Evolutionary conservation across 2,797 vertebrate genomes (phyloP), one percentile per base, ranked within the genome.

Genomic region (Sternarchorhynchus goeldii): DNA sequence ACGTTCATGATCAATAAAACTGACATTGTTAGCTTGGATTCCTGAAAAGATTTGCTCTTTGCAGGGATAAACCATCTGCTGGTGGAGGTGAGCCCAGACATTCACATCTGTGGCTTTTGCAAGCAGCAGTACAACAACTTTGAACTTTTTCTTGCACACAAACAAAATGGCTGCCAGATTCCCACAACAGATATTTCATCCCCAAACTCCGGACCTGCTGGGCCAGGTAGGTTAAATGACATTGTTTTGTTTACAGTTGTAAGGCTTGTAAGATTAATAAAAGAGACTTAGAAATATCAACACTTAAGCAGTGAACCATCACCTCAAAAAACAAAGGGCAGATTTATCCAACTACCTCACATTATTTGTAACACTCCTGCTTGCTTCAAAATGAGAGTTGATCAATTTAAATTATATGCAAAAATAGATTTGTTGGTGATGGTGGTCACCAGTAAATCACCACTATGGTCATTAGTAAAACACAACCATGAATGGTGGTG

Each of bases 21-120:
- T 64, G n/a, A 14, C 10, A 12, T 50, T 12, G 2, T 12, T 50
- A 1, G 39, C 39, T 41, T 7, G 45, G 45, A 14, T 50, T 50
- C 8, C 45, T 50, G 5, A 66, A 16, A 45, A 12, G 2, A 41
- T 7, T 53, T 58, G 39, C 65, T 10, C 20, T 92, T 94, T 82
- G 85, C 92, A 71, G 91, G 93, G 66, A 93, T 94, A 39, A 92
- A 93, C 45, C 93, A 94, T 0, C 92, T 97, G 68, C 87, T 96
- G 90, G 93, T 97, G 73, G 96, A 98, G 84, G 93, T 96, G 81
- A 95, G 95, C 1, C 95, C 96, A 0, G 98, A 99, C 79, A 96
- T 98, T 80, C 97, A 99, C 85, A 99, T 99, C 80, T 99, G 97
- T 2, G 97, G 97, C 82, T 92, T 97, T 87, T 99, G 98, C 90